phyloP scores from a whole-genome alignment of 1,140 invertebrate species.

The Frieseomelitta varia region DNA sequence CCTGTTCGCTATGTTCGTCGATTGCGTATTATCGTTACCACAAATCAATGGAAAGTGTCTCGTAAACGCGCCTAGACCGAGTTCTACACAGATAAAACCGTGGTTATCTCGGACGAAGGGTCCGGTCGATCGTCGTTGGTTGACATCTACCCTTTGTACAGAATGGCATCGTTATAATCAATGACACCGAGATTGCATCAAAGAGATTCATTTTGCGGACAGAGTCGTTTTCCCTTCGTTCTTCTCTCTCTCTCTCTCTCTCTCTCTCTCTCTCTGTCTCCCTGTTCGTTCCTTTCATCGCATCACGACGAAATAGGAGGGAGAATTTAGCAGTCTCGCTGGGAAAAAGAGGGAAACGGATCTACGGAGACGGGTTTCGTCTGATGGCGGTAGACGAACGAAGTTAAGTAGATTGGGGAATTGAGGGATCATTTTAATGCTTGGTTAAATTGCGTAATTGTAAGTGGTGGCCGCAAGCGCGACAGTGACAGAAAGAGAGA shows the following conservation, averaged over 20 bases:
- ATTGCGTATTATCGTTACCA: constrained; percentile 11
- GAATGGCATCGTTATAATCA: constrained; percentile 50
- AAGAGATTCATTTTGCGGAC: constrained; percentile 45
- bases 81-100: constrained; percentile 9
- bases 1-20: neutral
- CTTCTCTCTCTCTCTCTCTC: neutral
- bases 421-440: constrained; percentile 76
- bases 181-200: constrained; percentile 52
- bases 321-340: constrained; percentile 38
- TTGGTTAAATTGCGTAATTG: constrained; percentile 77
- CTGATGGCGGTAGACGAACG: constrained; percentile 58
- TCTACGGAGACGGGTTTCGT: constrained; percentile 39
- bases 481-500: constrained; percentile 32
- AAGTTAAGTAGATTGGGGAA: constrained; percentile 74
- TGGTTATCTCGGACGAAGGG: constrained; percentile 7
- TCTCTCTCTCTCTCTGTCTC: neutral
- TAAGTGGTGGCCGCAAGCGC: constrained; percentile 58
- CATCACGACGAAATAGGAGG: constrained; percentile 23
- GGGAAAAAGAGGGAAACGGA: constrained; percentile 47
- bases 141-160: constrained; percentile 40
- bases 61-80: constrained; percentile 22
- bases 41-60: constrained; percentile 27
- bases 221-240: constrained; percentile 1
- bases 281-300: neutral
- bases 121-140: neutral